phyloP scores from a whole-genome alignment of 2,113 vertebrate species.

The Pluvialis apricaria region DNA sequence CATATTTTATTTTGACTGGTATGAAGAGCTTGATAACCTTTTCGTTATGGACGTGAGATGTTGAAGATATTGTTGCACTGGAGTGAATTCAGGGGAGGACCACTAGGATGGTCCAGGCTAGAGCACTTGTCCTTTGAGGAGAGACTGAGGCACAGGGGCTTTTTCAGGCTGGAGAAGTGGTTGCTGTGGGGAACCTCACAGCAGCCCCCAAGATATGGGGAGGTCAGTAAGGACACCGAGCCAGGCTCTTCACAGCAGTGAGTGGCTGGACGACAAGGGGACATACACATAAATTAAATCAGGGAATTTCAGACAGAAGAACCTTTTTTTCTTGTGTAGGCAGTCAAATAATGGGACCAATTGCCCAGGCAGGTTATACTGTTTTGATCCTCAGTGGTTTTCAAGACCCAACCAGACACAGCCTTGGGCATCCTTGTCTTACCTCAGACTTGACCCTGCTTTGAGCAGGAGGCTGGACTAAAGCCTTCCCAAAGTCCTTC shows the following conservation, averaged over 20 bases:
- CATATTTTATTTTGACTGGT: background rate
- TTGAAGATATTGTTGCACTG: background rate
- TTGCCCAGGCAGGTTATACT: background rate
- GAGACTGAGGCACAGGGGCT: rapidly evolving
- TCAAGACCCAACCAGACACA: background rate
- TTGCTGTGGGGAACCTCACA: rapidly evolving
- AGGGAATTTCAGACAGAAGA: background rate
- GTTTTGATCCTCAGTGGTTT: background rate
- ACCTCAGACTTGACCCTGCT: rapidly evolving
- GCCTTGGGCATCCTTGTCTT: background rate
- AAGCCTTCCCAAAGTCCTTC: background rate
- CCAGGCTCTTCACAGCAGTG: background rate
- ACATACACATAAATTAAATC: background rate
- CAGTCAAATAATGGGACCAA: background rate
- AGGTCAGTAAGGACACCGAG: background rate
- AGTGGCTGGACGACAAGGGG: background rate
- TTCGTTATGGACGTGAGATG: background rate
- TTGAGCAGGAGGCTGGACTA: background rate
- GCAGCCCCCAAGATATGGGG: background rate
- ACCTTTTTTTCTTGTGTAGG: background rate
- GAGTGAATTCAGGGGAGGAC: background rate
- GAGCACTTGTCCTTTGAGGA: background rate
- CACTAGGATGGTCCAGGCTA: background rate
- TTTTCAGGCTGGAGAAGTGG: background rate
- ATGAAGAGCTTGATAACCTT: background rate